phyloP scores from a whole-genome alignment of 2,797 vertebrate species.

The Phataginus tricuspis region DNA sequence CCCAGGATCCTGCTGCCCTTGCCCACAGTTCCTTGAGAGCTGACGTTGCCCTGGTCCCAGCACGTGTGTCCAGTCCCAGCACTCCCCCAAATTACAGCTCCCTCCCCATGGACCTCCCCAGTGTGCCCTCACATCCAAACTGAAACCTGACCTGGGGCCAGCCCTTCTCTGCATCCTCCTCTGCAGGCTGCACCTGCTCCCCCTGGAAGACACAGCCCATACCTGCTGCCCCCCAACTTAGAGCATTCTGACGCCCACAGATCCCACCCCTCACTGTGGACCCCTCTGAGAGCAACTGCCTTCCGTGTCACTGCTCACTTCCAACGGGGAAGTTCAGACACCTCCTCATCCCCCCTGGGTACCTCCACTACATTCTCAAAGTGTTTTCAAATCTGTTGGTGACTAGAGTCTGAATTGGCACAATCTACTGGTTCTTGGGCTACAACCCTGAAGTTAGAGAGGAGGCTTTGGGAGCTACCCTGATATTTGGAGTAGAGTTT shows the following conservation, averaged over 20 bases:
- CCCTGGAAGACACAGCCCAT: not conserved
- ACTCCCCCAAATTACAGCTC: not conserved
- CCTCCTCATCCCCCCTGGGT: not conserved
- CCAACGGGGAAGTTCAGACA: not conserved
- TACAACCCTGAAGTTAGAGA: not conserved
- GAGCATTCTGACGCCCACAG: not conserved
- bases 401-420: not conserved
- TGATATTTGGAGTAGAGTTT: not conserved
- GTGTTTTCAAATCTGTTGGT: not conserved
- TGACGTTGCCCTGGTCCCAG: not conserved
- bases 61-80: not conserved
- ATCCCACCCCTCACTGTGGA: not conserved
- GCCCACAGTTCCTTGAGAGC: not conserved
- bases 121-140: not conserved
- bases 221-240: not conserved
- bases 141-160: not conserved
- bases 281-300: not conserved
- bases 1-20: not conserved
- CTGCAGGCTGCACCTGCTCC: not conserved
- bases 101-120: not conserved
- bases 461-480: not conserved
- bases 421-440: not conserved
- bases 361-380: not conserved
- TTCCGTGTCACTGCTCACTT: not conserved
- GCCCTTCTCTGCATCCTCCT: not conserved